phyloP scores from a whole-genome alignment of 2,113 vertebrate genomes.

The Paradisaea rubra region DNA sequence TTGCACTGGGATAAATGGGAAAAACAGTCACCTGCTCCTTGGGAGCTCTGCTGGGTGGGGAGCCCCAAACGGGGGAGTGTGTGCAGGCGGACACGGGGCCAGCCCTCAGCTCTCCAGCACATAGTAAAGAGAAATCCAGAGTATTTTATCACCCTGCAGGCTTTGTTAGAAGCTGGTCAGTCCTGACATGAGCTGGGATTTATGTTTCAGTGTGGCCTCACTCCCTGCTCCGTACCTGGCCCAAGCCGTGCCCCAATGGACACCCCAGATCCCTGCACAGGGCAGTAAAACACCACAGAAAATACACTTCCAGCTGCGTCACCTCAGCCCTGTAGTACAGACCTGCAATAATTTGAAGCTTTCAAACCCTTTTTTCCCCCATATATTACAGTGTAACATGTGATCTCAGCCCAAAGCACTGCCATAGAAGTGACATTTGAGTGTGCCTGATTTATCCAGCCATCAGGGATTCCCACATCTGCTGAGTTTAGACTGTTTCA shows the following conservation, averaged over 20 bases:
- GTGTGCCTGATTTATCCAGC: not conserved
- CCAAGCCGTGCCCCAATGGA: not conserved
- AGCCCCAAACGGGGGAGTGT: not conserved
- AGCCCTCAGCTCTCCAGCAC: not conserved
- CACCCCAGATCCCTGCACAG: not conserved
- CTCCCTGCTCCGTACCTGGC: not conserved
- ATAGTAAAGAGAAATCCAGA: not conserved
- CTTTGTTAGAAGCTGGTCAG: not conserved
- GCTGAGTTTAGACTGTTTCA: fast-evolving
- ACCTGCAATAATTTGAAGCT: not conserved
- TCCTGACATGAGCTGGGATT: not conserved
- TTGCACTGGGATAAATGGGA: not conserved
- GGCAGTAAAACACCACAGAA: not conserved
- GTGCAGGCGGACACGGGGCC: not conserved
- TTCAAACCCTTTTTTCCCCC: not conserved
- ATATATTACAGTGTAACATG: not conserved
- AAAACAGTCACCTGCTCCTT: not conserved
- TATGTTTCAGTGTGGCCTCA: not conserved
- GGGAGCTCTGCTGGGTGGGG: not conserved
- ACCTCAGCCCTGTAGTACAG: not conserved
- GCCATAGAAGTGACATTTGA: not conserved
- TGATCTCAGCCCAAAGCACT: not conserved
- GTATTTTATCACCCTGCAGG: not conserved
- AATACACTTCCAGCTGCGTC: not conserved
- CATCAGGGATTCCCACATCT: not conserved